Percentiles rank a stretch among this genome's conserved stretches.
Conservation (phyloP, 2,888 invertebrate species). For the Meiosimyza platycephala region DNA sequence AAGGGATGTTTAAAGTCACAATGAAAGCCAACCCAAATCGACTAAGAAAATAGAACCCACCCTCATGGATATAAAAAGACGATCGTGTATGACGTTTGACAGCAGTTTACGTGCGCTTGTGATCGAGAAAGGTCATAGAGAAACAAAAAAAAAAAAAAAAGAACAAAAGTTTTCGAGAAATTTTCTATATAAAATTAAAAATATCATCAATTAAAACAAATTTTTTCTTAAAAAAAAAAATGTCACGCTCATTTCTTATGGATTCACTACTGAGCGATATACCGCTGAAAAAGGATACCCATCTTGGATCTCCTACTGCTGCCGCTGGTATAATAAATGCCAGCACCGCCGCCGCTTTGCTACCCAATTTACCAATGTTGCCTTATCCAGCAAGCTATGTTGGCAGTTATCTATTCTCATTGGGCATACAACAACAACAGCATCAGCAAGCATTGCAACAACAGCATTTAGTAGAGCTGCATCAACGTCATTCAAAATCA, state of each 20-base stretch:
- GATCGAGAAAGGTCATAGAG: slow-evolving; percentile 40
- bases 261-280: slow-evolving; percentile 81
- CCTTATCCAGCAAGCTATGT: slow-evolving; percentile 76
- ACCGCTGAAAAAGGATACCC: slow-evolving; percentile 63
- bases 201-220: not conserved
- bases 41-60: not conserved
- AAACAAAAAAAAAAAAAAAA: too few relatives aligned
- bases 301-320: slow-evolving; percentile 43
- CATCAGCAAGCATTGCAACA: slow-evolving; percentile 53
- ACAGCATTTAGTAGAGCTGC: slow-evolving; percentile 42
- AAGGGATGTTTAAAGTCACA: slow-evolving; percentile 17
- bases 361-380: slow-evolving; percentile 67
- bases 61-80: slow-evolving; percentile 43
- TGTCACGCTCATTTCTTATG: slow-evolving; percentile 86
- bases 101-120: slow-evolving; percentile 42
- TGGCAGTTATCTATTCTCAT: slow-evolving; percentile 73
- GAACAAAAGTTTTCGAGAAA: not conserved
- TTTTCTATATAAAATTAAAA: not conserved
- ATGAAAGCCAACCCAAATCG: not conserved
- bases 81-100: slow-evolving; percentile 38
- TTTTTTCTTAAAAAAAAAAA: slow-evolving; percentile 57
- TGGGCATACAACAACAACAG: slow-evolving; percentile 73
- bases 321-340: slow-evolving; percentile 66
- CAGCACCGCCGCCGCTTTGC: slow-evolving; percentile 63
- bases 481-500: slow-evolving; percentile 47